Percentiles rank a stretch among this genome's conserved stretches.
phyloP scores from a whole-genome alignment of 2,888 invertebrate genomes.

The Pachycephus smyrnensis region DNA sequence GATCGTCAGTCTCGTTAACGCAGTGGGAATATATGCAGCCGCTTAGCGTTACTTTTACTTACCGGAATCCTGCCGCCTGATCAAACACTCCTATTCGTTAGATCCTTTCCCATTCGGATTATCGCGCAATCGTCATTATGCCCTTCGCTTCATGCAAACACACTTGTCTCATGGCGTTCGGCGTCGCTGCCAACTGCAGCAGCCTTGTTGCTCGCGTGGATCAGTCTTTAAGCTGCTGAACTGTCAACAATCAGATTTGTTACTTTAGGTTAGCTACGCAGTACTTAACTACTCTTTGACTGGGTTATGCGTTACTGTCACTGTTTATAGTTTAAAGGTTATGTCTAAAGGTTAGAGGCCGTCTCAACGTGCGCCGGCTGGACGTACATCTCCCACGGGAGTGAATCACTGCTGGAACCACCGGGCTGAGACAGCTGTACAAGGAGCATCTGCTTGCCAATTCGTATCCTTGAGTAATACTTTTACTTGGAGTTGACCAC shows the following conservation, averaged over 20 bases:
- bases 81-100: constrained; percentile 41
- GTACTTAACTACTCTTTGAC: neutral
- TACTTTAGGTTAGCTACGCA: neutral
- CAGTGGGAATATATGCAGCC: neutral
- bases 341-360: neutral
- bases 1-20: neutral
- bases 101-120: constrained; percentile 24
- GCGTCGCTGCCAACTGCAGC: neutral
- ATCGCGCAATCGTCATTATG: neutral
- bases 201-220: neutral
- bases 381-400: constrained; percentile 12
- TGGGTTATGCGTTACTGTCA: neutral
- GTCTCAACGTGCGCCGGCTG: neutral
- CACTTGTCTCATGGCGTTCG: neutral
- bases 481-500: neutral
- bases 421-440: constrained; percentile 28
- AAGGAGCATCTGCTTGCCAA: neutral
- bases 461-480: neutral
- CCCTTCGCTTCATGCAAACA: neutral
- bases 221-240: neutral
- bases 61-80: constrained; percentile 41
- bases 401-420: constrained; percentile 53
- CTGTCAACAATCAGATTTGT: neutral
- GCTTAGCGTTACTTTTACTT: constrained; percentile 27
- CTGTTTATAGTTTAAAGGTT: neutral